phyloP scores from a whole-genome alignment of 2,797 vertebrate species.

The Tadarida brasiliensis region DNA sequence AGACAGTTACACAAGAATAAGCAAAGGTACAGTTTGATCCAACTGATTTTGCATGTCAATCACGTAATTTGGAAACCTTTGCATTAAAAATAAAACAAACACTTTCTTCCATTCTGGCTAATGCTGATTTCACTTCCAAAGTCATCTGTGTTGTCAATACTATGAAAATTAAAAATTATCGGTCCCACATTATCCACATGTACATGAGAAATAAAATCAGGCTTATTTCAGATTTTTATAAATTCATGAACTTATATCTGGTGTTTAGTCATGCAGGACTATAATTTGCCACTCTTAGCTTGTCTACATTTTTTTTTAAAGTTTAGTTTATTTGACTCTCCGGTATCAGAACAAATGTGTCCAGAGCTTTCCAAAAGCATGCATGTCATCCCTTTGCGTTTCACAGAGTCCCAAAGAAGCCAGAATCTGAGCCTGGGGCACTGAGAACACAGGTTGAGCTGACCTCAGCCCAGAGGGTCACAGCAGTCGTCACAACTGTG shows the following conservation, averaged over 20 bases:
- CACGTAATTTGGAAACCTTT: constrained; percentile 52
- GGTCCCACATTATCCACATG: constrained; percentile 63
- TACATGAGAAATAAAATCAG: constrained; percentile 65
- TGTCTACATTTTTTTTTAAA: constrained; percentile 80
- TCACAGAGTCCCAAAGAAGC: constrained; percentile 29
- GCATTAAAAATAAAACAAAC: constrained; percentile 48
- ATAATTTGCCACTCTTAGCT: constrained; percentile 77
- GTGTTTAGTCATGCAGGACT: constrained; percentile 67
- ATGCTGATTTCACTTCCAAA: constrained; percentile 47
- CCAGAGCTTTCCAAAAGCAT: constrained; percentile 64
- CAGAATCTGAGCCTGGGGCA: not conserved
- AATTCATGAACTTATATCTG: constrained; percentile 62
- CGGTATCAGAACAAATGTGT: constrained; percentile 71
- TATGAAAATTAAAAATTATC: constrained; percentile 55
- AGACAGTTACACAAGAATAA: constrained; percentile 29
- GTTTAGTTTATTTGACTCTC: constrained; percentile 81
- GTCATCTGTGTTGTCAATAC: not conserved
- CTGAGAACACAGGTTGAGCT: not conserved
- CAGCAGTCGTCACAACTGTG: not conserved
- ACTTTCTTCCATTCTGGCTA: constrained; percentile 38
- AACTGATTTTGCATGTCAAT: constrained; percentile 64
- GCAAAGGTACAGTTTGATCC: constrained; percentile 60
- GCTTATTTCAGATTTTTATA: constrained; percentile 66
- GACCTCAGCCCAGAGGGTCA: not conserved
- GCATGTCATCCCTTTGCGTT: not conserved